Evolutionary conservation across 2,113 vertebrate species (phyloP).

Genomic region (Myrmophylax atrothorax): DNA sequence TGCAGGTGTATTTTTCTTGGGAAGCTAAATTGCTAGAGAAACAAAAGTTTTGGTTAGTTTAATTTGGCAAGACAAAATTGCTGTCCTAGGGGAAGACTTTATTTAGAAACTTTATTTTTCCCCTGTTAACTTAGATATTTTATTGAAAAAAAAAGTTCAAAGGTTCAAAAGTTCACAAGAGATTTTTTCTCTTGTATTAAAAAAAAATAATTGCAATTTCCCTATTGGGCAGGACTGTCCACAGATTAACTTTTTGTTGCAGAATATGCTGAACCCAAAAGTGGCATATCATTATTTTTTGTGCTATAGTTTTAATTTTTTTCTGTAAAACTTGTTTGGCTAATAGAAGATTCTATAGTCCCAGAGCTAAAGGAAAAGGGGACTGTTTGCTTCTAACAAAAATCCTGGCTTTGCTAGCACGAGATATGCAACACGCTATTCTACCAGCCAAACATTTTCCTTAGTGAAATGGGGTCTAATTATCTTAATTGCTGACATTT

Average conservation of each 20-base stretch:
- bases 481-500: not conserved
- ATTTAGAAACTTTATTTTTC: constrained; percentile 80
- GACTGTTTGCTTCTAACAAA: not conserved
- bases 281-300: not conserved
- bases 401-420: not conserved
- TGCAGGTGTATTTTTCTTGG: constrained; percentile 85
- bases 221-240: not conserved
- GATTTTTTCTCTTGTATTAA: not conserved
- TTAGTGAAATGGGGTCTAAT: not conserved
- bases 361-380: not conserved
- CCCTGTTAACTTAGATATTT: constrained; percentile 69
- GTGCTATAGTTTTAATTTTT: not conserved
- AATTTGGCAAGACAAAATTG: constrained; percentile 76
- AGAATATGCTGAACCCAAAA: not conserved
- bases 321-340: not conserved
- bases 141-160: constrained; percentile 30
- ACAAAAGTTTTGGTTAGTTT: constrained; percentile 80
- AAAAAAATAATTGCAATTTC: not conserved
- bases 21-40: constrained; percentile 75
- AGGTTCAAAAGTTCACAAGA: constrained; percentile 71
- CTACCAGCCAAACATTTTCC: not conserved
- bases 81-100: constrained; percentile 75
- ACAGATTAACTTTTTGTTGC: not conserved
- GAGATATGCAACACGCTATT: not conserved
- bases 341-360: not conserved